Conservation (phyloP, 2,888 invertebrate genomes). For the Malachius bipustulatus region DNA sequence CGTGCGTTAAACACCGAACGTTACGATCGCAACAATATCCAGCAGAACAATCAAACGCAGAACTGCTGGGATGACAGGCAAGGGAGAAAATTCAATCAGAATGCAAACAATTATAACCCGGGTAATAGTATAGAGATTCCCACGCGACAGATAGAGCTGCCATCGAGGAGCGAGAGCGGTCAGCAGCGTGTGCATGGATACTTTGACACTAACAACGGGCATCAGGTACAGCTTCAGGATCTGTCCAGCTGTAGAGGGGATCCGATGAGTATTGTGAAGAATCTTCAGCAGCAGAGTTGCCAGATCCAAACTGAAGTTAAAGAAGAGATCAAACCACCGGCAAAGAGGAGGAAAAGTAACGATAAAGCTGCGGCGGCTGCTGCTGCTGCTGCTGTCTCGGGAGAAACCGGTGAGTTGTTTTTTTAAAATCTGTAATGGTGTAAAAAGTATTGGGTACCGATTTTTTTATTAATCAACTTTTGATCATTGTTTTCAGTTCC, state of each 20-base stretch:
- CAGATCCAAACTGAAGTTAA: constrained; percentile 32
- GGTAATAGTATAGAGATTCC: constrained; percentile 32
- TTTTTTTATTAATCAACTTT: too few species aligned
- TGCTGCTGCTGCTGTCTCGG: constrained; percentile 40
- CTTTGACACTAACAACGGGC: constrained; percentile 49
- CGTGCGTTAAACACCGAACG: constrained; percentile 53
- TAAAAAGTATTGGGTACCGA: not conserved
- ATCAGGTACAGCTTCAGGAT: constrained; percentile 53
- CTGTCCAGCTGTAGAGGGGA: constrained; percentile 62
- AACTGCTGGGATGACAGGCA: constrained; percentile 49
- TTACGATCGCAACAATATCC: constrained; percentile 37
- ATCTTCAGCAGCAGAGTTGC: constrained; percentile 38
- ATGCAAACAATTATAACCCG: constrained; percentile 38
- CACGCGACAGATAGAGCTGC: constrained; percentile 24
- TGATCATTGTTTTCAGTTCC: constrained; percentile 9
- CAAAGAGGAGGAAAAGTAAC: constrained; percentile 45
- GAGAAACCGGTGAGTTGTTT: constrained; percentile 9
- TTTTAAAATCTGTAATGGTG: constrained; percentile 3
- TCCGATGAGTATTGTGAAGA: constrained; percentile 66
- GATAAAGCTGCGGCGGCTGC: constrained; percentile 42
- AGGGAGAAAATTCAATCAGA: constrained; percentile 39
- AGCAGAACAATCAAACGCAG: constrained; percentile 24
- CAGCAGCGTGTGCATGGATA: constrained; percentile 43
- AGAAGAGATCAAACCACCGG: constrained; percentile 32
- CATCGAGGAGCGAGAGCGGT: constrained; percentile 19